Conservation (phyloP, 2,113 vertebrate genomes). For the Eupsittula cactorum region DNA sequence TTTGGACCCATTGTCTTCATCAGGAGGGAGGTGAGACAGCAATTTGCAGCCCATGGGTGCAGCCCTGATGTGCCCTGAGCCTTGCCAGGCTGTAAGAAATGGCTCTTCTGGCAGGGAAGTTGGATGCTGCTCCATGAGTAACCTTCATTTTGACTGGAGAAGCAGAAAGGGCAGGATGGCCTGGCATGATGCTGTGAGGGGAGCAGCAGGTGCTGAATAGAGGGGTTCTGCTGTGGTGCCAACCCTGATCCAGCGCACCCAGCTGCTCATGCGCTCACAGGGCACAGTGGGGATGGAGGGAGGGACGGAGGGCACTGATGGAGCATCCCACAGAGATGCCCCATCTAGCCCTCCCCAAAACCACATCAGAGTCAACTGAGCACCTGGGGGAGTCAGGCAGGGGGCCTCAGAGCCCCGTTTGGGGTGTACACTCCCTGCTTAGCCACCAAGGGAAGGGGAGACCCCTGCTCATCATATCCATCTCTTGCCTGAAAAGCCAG, state of each 20-base stretch:
- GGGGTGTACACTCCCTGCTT: rapidly evolving
- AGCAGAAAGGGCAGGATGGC: background rate
- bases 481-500: background rate
- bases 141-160: background rate
- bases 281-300: background rate
- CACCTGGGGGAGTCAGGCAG: background rate
- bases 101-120: background rate
- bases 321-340: background rate
- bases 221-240: background rate
- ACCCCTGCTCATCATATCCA: background rate
- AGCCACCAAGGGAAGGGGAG: background rate
- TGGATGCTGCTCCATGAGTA: background rate
- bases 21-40: background rate
- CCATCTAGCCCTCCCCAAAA: background rate
- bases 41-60: background rate
- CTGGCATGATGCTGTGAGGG: background rate
- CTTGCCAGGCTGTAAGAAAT: background rate
- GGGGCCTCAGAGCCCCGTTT: rapidly evolving
- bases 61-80: background rate
- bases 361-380: background rate
- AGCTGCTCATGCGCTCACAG: rapidly evolving
- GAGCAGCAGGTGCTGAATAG: background rate
- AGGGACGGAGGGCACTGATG: background rate
- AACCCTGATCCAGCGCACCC: background rate
- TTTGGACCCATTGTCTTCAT: background rate